A percentile compares a stretch with the other conserved stretches of the same genome.
These are phyloP conservation scores for Trissonchulus sp. DNA, from an alignment of 2,888 invertebrate species.

Conservation along the genomic window DNA sequence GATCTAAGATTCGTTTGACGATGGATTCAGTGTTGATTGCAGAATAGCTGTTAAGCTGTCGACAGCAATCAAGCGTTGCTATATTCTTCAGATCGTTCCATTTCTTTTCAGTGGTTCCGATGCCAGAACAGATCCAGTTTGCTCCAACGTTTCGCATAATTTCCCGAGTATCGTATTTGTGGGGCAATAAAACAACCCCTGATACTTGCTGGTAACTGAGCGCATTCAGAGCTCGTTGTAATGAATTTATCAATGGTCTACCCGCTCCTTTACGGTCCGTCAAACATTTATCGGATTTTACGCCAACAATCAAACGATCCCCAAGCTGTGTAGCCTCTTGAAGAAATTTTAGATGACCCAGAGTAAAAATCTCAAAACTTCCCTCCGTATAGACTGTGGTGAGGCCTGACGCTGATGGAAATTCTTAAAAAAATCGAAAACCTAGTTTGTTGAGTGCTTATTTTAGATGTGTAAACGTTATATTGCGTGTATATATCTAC, in stretches of 20 bases:
- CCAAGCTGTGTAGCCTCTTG: not conserved
- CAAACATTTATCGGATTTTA: not conserved
- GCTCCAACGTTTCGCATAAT: not conserved
- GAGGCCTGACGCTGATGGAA: no score
- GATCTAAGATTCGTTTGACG: not conserved
- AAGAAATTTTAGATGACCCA: not conserved
- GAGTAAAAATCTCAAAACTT: not conserved
- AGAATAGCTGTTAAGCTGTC: not conserved
- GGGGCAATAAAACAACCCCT: not conserved
- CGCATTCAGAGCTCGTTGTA: slow-evolving; percentile 16
- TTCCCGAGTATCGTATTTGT: not conserved
- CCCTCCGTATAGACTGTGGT: not conserved
- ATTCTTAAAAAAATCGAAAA: no score
- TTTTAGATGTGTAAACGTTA: no score
- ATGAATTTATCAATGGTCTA: not conserved
- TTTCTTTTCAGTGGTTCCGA: not conserved
- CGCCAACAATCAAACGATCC: not conserved
- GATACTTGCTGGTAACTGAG: not conserved
- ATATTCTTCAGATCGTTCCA: not conserved
- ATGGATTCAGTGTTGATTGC: not conserved
- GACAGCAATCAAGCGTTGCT: not conserved
- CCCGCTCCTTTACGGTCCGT: not conserved
- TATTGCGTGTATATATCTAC: no score
- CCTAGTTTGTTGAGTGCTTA: no score
- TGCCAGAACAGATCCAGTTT: not conserved